Evolutionary conservation across 2,113 vertebrate species (phyloP).

Genomic region (Myrmecobius fasciatus): DNA sequence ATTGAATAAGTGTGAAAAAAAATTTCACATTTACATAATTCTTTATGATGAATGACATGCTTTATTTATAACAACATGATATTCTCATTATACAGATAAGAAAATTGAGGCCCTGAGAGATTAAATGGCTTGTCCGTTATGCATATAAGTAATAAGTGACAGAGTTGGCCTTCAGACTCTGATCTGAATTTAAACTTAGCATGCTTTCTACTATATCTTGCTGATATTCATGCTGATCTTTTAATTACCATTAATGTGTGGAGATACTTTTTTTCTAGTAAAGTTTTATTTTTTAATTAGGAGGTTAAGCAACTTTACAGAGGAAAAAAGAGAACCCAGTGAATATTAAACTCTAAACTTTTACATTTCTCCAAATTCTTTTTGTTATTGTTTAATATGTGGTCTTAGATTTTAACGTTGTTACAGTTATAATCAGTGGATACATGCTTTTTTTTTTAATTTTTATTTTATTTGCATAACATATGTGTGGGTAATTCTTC

Average conservation of each 20-base stretch:
- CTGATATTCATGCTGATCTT: background rate
- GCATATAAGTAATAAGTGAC: background rate
- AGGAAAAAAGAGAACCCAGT: background rate
- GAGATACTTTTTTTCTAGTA: background rate
- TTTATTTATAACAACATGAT: background rate
- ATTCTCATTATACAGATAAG: slow-evolving; percentile 9
- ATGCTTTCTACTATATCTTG: background rate
- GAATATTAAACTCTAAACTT: background rate
- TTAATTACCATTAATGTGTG: background rate
- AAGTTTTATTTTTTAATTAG: slow-evolving; percentile 20
- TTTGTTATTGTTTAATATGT: slow-evolving; percentile 21
- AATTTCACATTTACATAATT: background rate
- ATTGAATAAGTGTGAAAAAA: background rate
- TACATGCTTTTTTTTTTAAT: background rate
- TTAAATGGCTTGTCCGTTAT: slow-evolving; percentile 17
- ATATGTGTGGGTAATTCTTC: too few relatives aligned
- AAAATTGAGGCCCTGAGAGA: background rate
- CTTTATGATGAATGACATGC: background rate
- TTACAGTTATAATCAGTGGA: slow-evolving; percentile 36
- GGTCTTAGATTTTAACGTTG: slow-evolving; percentile 55
- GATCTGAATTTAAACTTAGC: background rate
- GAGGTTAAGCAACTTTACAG: slow-evolving; percentile 8
- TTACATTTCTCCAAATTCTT: slow-evolving; percentile 21
- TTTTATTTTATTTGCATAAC: too few relatives aligned
- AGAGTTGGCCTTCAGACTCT: background rate